Evolutionary conservation across 1,140 invertebrate species (phyloP), one percentile per base, ranked within the genome.

Genomic region (Drepana arcuata): DNA sequence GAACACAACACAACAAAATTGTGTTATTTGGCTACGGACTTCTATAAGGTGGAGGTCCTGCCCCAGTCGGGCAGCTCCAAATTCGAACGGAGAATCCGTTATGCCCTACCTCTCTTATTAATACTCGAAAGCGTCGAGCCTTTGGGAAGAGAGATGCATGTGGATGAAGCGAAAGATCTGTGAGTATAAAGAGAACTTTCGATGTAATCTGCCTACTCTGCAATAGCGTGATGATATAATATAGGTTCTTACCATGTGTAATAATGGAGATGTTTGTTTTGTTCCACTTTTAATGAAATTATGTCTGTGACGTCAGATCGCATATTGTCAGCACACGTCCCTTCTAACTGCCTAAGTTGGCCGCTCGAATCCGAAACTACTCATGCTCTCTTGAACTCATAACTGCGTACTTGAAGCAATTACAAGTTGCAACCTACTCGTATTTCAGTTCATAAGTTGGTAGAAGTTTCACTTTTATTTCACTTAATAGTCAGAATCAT

Each of bases 331-430:
- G n/a, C n/a, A n/a, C n/a, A n/a, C n/a, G n/a, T n/a, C n/a, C n/a
- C 4, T 21, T 21, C 18, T 5, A 9, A 21, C 18, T 4, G 18
- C 18, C 9, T 5, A 4, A 4, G 9, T 21, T 21, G 4, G 18
- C 18, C n/a, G n/a, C n/a, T n/a, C n/a, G n/a, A 21, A 21, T 26
- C 24, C 6, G 11, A 18, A 50, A 51, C 47, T 60, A 48, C 54
- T 40, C 45, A 52, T 50, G 54, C 44, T 53, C 49, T 38, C 56
- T 71, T 70, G 47, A 68, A 59, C 50, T 58, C 46, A 48, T 58
- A 62, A 64, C 62, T 66, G 50, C 54, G 48, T 62, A 48, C 57
- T 68, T 48, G 37, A 46, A 60, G 50, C 62, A 67, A 67, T 58
- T 58, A 53, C 47, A 47, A 40, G 37, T 21, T 21, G 9, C 18